Base-by-base conservation (phyloP, 2,113 vertebrate species). In the Onychorhynchus coronatus region DNA sequence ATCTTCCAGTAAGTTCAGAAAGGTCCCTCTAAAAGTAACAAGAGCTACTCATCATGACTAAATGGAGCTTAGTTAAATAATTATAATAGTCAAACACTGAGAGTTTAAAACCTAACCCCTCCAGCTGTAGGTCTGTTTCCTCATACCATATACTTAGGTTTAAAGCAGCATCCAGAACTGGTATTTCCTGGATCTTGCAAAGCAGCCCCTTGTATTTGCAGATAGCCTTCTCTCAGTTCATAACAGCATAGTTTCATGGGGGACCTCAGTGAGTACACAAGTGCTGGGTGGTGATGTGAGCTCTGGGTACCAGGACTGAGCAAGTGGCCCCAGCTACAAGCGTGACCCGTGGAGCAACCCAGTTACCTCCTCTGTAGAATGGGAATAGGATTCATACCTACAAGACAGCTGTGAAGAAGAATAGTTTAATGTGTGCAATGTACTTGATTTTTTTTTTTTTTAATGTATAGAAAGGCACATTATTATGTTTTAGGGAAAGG, bases 1-100 rank as follows among this genome's bases (percentile, higher is more conserved):
- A 96, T 79, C 73, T 88, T 89, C 90, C 47, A 73, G 65, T 71
- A 94, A 87, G 30, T 96, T 96, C 77, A 92, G 30, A 50, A 53
- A 41, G 41, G 65, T 78, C 88, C 70, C 52, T 76, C 91, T 89
- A 19, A 91, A 61, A 74, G 41, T 83, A 91, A 77, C 61, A 88
- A 61, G 23, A 42, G 25, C 37, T 83, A 62, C 22, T 88, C 76
- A 58, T 52, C 35, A 86, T 63, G 56, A 68, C 11, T 58, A 63
- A 88, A 79, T 47, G 67, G 12, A 44, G 7, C 49, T 93, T 56
- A 59, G 58, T 47, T 66, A 88, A 84, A 72, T 62, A 86, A 75
- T 81, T 55, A 30, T 35, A 89, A 55, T 4, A 81, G 65, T 44
- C 59, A 80, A 78, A 91, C 39, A 75, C 12, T 1, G 11, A 58